Evolutionary conservation across 2,888 invertebrate species (phyloP).

Genomic region (Creontiades dilutus): DNA sequence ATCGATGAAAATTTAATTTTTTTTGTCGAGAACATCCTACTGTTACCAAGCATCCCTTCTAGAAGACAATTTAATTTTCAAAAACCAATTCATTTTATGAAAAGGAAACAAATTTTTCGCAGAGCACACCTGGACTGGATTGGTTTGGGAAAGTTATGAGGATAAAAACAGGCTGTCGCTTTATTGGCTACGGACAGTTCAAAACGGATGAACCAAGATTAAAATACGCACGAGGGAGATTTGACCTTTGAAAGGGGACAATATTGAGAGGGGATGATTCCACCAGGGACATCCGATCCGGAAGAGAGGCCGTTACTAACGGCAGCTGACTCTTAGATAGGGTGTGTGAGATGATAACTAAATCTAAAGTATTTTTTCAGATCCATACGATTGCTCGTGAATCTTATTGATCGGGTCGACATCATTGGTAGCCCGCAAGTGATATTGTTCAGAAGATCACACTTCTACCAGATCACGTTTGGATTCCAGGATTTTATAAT

Average conservation of each 20-base stretch:
- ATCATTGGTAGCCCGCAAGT: no score
- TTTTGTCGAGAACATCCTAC: no score
- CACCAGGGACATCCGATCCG: not conserved
- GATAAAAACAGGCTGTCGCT: not conserved
- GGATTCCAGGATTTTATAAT: no score
- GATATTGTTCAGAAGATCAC: no score
- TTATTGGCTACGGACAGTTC: conserved; percentile 17
- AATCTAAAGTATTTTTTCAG: not conserved
- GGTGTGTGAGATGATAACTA: not conserved
- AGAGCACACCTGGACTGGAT: not conserved
- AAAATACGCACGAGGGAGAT: not conserved
- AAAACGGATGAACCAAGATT: not conserved
- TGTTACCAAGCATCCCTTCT: no score
- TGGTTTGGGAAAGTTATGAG: not conserved
- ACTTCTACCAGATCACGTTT: no score
- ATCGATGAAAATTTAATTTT: no score
- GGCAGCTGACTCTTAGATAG: not conserved
- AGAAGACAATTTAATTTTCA: no score
- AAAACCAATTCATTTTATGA: no score
- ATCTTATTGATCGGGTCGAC: no score
- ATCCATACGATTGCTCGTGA: no score
- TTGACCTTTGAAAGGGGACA: not conserved
- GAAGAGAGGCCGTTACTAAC: not conserved
- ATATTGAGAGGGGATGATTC: not conserved
- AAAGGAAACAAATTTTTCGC: not conserved